These are phyloP conservation scores for Mercenaria mercenaria DNA, from an alignment of 1,140 invertebrate genomes.

Conservation along the genomic window DNA sequence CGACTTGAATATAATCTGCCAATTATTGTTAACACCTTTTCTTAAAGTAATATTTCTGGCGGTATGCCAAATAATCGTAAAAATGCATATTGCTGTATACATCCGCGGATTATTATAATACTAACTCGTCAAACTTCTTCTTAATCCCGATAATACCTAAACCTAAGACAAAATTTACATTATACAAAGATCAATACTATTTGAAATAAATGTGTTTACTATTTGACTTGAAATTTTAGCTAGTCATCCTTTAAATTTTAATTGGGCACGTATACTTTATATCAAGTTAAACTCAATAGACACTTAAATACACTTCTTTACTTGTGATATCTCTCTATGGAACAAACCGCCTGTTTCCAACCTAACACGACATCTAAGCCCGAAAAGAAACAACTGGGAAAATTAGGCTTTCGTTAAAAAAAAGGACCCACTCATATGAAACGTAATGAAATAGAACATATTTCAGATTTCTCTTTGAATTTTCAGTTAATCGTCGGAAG, in stretches of 20 bases:
- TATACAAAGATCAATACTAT: constrained; percentile 7
- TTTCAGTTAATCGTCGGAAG: too few relatives aligned
- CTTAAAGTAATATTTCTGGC: not conserved
- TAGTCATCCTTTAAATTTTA: not conserved
- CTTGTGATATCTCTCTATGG: too few relatives aligned
- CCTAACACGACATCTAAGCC: too few relatives aligned
- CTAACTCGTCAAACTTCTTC: not conserved
- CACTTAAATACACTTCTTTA: too few relatives aligned
- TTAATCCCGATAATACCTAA: not conserved
- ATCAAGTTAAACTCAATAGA: not conserved
- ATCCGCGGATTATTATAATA: not conserved
- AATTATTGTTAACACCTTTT: constrained; percentile 17
- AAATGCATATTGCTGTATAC: not conserved
- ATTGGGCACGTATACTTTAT: not conserved
- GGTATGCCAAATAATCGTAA: not conserved
- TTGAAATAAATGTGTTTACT: not conserved
- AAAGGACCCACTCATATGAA: too few relatives aligned
- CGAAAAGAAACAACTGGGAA: too few relatives aligned
- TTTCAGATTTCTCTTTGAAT: too few relatives aligned
- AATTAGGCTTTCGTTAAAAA: too few relatives aligned
- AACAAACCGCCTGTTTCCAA: too few relatives aligned
- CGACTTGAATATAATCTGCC: not conserved
- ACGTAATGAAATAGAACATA: too few relatives aligned
- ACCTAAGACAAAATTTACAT: not conserved
- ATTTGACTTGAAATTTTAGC: not conserved